Percentiles rank a stretch among this genome's conserved stretches.
phyloP scores from a whole-genome alignment of 2,797 vertebrate species.

The Lepilemur septentrionalis region DNA sequence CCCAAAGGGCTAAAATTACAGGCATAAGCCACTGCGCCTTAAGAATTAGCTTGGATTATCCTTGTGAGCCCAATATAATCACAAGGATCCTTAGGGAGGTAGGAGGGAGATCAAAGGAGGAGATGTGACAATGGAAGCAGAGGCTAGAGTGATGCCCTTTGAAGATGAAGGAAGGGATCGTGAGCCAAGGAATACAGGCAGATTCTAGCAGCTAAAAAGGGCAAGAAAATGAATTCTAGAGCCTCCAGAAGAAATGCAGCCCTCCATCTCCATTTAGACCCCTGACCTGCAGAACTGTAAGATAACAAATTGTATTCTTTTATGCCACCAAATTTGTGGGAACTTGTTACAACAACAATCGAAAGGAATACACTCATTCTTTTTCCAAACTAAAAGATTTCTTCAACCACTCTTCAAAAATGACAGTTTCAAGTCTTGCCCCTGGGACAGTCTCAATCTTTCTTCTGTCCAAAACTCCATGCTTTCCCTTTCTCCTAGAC shows the following conservation, averaged over 20 bases:
- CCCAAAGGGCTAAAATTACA: background rate
- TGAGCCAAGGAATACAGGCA: background rate
- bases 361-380: background rate
- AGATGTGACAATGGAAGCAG: background rate
- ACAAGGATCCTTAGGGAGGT: background rate
- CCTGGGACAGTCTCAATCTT: background rate
- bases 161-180: background rate
- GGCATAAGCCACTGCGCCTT: background rate
- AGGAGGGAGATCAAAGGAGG: background rate
- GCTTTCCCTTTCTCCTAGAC: background rate
- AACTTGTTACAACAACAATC: background rate
- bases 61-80: background rate
- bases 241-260: background rate
- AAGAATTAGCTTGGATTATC: background rate
- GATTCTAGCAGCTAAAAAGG: background rate
- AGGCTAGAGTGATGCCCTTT: background rate
- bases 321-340: background rate
- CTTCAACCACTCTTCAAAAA: slow-evolving; percentile 13
- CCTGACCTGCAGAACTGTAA: background rate
- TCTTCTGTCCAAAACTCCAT: background rate
- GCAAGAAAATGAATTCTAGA: background rate
- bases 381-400: slow-evolving; percentile 8
- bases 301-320: background rate
- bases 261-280: background rate
- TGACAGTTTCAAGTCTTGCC: background rate